Conservation (phyloP, 2,888 invertebrate species). For the Anoplius nigerrimus region DNA sequence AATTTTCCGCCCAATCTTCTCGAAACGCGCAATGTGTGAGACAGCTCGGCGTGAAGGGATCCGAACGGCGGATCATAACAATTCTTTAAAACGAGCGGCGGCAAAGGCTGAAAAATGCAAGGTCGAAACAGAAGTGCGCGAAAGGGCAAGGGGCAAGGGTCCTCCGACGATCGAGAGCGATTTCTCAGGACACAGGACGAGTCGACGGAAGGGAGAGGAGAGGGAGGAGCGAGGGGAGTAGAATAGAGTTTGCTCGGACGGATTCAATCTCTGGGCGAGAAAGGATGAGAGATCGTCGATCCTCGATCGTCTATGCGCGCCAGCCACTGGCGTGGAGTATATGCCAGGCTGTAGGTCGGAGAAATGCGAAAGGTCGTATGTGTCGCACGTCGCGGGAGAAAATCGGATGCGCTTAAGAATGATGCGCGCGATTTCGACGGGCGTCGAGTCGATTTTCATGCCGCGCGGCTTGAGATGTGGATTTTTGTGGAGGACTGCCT, state of each 20-base stretch:
- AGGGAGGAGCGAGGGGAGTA: constrained; percentile 15
- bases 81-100: too few species aligned
- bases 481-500: too few species aligned
- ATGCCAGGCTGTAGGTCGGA: constrained; percentile 10
- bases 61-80: too few species aligned
- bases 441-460: constrained; percentile 6
- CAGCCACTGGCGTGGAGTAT: constrained; percentile 9
- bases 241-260: constrained; percentile 49
- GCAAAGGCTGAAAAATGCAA: neutral
- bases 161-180: neutral
- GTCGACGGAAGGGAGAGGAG: constrained; percentile 2
- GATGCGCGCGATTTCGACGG: constrained; percentile 22
- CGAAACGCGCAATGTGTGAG: too few species aligned
- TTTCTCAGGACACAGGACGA: neutral
- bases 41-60: too few species aligned
- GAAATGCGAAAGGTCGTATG: constrained; percentile 32
- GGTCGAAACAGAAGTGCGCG: neutral
- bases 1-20: too few species aligned
- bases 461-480: neutral
- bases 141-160: neutral
- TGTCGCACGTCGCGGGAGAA: constrained; percentile 15
- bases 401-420: constrained; percentile 36
- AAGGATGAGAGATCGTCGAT: constrained; percentile 43
- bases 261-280: constrained; percentile 53
- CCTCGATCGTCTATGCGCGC: constrained; percentile 44